Evolutionary conservation across 1,140 invertebrate species (phyloP).

Genomic region (Cotesia vestalis): DNA sequence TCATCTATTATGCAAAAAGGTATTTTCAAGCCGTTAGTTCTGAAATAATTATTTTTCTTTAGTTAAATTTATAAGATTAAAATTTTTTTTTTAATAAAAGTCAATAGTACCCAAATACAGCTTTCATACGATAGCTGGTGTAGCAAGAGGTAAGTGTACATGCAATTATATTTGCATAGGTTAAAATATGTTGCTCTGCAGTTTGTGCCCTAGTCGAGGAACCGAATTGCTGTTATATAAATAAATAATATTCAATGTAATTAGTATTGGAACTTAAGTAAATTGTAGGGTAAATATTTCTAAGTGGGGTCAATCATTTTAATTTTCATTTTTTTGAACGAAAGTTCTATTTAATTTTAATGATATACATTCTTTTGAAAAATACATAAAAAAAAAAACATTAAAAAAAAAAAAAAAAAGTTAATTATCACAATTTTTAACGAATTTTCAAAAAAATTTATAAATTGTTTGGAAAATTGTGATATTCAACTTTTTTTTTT

Average conservation of each 20-base stretch:
- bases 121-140: not conserved
- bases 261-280: too few relatives aligned
- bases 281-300: too few relatives aligned
- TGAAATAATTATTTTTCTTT: not conserved
- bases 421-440: too few relatives aligned
- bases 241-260: not conserved
- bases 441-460: too few relatives aligned
- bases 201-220: not conserved
- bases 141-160: constrained; percentile 6
- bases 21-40: constrained; percentile 49
- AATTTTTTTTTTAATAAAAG: not conserved
- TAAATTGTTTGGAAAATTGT: too few relatives aligned
- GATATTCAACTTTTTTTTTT: too few relatives aligned
- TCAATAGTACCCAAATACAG: not conserved
- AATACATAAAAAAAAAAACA: too few relatives aligned
- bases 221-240: not conserved
- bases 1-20: constrained; percentile 86
- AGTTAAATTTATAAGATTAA: not conserved
- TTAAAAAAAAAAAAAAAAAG: too few relatives aligned
- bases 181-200: not conserved
- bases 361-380: too few relatives aligned
- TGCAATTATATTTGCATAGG: not conserved
- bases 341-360: too few relatives aligned
- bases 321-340: too few relatives aligned
- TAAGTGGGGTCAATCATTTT: too few relatives aligned